These are phyloP conservation scores for Eurypyga helias DNA, from an alignment of 2,113 vertebrate genomes.

Conservation along the genomic window DNA sequence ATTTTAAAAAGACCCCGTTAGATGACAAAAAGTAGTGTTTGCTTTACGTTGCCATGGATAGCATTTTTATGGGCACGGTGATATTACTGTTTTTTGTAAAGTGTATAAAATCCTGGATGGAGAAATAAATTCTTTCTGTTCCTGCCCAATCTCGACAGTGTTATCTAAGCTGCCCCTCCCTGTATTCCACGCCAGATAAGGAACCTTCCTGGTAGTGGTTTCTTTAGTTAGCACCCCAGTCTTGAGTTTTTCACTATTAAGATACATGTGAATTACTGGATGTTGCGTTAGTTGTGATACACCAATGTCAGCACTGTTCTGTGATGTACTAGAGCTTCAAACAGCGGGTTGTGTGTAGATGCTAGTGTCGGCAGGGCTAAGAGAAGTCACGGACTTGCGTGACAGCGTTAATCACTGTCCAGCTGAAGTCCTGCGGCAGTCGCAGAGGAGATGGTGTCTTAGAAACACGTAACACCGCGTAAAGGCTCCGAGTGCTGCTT, in stretches of 20 bases:
- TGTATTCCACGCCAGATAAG: conserved; percentile 16
- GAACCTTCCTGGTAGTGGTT: conserved; percentile 56
- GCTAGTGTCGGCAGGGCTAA: conserved; percentile 11
- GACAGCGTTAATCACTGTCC: background rate
- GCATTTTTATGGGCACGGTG: conserved; percentile 79
- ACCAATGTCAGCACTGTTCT: conserved; percentile 24
- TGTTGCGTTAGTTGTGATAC: conserved; percentile 59
- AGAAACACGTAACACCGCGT: background rate
- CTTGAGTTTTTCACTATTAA: conserved; percentile 59
- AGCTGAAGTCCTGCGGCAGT: background rate
- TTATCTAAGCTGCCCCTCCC: conserved; percentile 58
- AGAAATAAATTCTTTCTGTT: conserved; percentile 76
- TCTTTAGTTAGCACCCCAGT: conserved; percentile 42
- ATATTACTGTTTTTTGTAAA: conserved; percentile 81
- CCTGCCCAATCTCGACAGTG: conserved; percentile 70
- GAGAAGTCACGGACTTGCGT: background rate
- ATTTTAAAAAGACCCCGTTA: conserved; percentile 82
- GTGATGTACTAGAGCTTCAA: conserved; percentile 49
- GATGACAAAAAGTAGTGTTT: conserved; percentile 79
- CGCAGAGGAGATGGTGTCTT: background rate
- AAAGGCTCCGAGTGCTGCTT: background rate
- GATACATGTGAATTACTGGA: conserved; percentile 35
- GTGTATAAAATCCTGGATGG: conserved; percentile 72
- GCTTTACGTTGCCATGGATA: conserved; percentile 79
- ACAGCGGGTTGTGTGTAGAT: conserved; percentile 16